phyloP scores from a whole-genome alignment of 2,797 vertebrate genomes.

The Cyprinodon diabolis region DNA sequence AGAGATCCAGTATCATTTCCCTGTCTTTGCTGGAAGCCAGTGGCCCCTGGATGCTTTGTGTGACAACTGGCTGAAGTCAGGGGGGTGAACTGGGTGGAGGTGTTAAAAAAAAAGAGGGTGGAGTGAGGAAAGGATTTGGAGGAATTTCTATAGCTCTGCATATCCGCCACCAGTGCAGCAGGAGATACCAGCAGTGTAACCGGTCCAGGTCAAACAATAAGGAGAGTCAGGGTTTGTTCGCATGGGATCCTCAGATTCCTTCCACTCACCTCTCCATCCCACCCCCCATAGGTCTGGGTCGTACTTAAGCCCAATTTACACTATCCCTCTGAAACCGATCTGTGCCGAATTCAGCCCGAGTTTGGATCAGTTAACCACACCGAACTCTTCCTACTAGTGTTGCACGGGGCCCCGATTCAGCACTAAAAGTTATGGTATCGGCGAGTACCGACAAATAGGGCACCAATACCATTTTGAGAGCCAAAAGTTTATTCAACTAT shows the following conservation, averaged over 20 bases:
- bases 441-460: too few relatives aligned
- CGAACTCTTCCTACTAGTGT: too few relatives aligned
- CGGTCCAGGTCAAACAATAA: constrained; percentile 18
- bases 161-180: constrained; percentile 27
- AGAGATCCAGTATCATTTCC: constrained; percentile 49
- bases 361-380: too few relatives aligned
- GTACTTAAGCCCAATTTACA: not conserved
- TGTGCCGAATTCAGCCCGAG: too few relatives aligned
- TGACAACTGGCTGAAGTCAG: constrained; percentile 48
- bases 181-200: constrained; percentile 22
- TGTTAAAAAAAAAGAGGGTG: constrained; percentile 41
- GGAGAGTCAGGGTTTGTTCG: constrained; percentile 22
- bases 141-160: constrained; percentile 41
- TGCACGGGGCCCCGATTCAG: too few relatives aligned
- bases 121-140: constrained; percentile 17
- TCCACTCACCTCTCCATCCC: constrained; percentile 8
- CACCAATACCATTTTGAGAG: too few relatives aligned
- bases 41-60: constrained; percentile 25
- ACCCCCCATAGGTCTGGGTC: not conserved
- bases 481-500: too few relatives aligned
- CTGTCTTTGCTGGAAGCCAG: constrained; percentile 10
- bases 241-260: constrained; percentile 9
- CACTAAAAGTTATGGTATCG: too few relatives aligned
- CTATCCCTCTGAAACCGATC: too few relatives aligned
- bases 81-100: constrained; percentile 42